These are phyloP conservation scores for Neogale vison DNA, from an alignment of 2,113 vertebrate species.

Conservation along the genomic window DNA sequence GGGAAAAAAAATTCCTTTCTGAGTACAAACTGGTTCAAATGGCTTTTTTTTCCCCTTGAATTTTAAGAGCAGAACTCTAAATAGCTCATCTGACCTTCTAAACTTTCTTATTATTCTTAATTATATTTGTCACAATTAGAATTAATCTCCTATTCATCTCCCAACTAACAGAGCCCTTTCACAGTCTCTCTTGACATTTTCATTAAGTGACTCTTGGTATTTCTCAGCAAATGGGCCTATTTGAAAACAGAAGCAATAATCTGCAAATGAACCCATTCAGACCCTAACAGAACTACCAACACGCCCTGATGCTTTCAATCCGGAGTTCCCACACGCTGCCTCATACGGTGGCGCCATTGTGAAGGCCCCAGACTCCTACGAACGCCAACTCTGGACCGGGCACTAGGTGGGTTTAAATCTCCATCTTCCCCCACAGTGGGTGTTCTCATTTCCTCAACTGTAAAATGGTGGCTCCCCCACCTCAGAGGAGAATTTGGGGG, in stretches of 20 bases:
- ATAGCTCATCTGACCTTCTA: not conserved
- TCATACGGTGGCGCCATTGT: not conserved
- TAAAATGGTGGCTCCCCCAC: not conserved
- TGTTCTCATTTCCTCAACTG: not conserved
- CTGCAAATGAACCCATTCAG: not conserved
- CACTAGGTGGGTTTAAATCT: not conserved
- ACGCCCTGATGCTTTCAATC: not conserved
- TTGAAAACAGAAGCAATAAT: not conserved
- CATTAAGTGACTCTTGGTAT: not conserved
- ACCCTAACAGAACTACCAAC: not conserved
- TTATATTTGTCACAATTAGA: constrained; percentile 8
- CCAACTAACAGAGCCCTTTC: constrained; percentile 1
- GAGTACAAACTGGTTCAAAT: not conserved
- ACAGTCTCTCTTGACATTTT: constrained; percentile 4
- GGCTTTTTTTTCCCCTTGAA: not conserved
- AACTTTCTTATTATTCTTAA: not conserved
- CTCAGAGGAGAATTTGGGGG: not conserved
- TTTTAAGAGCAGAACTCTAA: not conserved
- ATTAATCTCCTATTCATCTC: not conserved
- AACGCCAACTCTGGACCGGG: not conserved
- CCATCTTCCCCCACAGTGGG: not conserved
- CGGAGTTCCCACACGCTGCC: not conserved
- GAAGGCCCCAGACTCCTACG: not conserved
- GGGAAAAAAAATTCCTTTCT: not conserved
- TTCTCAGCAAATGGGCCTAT: not conserved